These are phyloP conservation scores for Sarcophaga variegata DNA, from an alignment of 2,888 invertebrate species.

Conservation along the genomic window DNA sequence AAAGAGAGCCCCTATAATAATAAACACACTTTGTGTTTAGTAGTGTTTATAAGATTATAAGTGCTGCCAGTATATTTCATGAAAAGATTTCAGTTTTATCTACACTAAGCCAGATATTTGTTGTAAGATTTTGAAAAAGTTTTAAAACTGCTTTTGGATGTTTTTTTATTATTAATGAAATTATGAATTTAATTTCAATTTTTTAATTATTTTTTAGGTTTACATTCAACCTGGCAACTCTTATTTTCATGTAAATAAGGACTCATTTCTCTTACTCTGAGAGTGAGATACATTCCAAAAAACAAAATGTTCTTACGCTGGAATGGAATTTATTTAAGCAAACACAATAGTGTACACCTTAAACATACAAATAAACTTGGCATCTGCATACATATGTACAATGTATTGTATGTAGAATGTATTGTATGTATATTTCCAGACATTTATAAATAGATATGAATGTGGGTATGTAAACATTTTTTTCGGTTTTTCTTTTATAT, in stretches of 20 bases:
- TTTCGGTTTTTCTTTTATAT: background rate
- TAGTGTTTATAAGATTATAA: background rate
- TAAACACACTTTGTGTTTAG: background rate
- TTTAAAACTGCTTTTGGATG: too few species aligned
- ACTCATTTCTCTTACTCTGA: background rate
- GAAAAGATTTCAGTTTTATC: too few species aligned
- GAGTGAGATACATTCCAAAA: constrained; percentile 20
- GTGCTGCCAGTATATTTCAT: background rate
- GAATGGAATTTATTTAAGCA: background rate
- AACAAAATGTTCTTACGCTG: background rate
- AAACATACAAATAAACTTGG: too few species aligned
- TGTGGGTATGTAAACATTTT: background rate
- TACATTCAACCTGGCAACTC: background rate
- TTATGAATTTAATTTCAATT: too few species aligned
- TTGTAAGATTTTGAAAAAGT: too few species aligned
- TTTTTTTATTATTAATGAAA: too few species aligned
- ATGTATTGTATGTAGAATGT: background rate
- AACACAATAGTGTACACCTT: background rate
- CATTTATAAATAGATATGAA: background rate
- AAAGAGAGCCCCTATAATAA: background rate
- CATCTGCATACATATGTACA: too few species aligned
- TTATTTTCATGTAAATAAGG: background rate
- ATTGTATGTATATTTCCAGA: constrained; percentile 36
- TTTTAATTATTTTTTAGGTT: too few species aligned
- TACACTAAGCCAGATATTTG: too few species aligned